These are phyloP conservation scores for Dynastes maya DNA, from an alignment of 2,888 invertebrate genomes.

Conservation along the genomic window DNA sequence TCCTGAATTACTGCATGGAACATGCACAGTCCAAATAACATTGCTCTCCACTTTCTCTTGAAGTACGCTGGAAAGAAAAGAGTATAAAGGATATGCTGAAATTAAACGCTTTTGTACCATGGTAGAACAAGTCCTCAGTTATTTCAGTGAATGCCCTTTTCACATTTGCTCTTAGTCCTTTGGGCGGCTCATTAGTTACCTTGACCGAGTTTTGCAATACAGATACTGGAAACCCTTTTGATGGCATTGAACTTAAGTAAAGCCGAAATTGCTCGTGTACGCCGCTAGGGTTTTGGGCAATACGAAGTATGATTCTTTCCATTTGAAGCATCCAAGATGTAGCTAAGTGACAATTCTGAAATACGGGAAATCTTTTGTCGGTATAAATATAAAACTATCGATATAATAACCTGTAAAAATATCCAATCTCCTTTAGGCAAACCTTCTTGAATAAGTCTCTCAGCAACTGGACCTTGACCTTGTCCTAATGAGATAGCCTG, in stretches of 20 bases:
- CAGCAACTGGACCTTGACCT: constrained; percentile 93
- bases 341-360: constrained; percentile 92
- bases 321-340: constrained; percentile 93
- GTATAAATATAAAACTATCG: background rate
- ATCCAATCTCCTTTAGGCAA: constrained; percentile 88
- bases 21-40: constrained; percentile 89
- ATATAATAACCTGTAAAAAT: constrained; percentile 80
- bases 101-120: constrained; percentile 73
- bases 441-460: constrained; percentile 83
- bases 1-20: constrained; percentile 96
- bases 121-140: constrained; percentile 84
- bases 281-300: constrained; percentile 78
- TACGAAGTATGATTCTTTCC: constrained; percentile 84
- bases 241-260: constrained; percentile 93
- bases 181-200: constrained; percentile 95
- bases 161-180: constrained; percentile 91
- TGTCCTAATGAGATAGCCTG: constrained; percentile 91
- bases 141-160: constrained; percentile 87
- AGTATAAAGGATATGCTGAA: background rate
- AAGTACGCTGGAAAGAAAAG: constrained; percentile 70
- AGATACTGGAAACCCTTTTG: constrained; percentile 88
- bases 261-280: constrained; percentile 85
- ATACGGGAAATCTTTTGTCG: too few species aligned
- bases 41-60: constrained; percentile 80
- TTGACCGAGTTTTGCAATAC: constrained; percentile 95